Conservation (phyloP, 2,113 vertebrate species). For the Synodontis membranacea region DNA sequence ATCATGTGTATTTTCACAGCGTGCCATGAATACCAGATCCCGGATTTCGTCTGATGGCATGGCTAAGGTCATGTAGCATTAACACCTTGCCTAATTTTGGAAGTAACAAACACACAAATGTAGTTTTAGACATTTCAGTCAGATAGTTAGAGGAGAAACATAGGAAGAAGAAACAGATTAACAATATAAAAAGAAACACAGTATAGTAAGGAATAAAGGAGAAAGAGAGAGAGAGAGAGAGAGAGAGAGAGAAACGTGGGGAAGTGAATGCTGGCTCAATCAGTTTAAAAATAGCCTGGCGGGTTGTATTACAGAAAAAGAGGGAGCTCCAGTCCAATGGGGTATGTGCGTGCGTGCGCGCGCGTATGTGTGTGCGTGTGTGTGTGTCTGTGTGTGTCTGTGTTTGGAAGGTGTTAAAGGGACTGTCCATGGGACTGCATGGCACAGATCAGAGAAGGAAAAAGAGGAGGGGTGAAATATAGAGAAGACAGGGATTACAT, state of each 20-base stretch:
- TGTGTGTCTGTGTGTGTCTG: too few species aligned
- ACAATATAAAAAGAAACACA: conserved; percentile 38
- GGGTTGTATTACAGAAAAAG: conserved; percentile 68
- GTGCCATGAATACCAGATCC: neutral
- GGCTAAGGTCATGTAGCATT: neutral
- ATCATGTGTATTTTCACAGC: neutral
- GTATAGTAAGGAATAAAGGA: neutral
- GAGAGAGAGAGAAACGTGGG: conserved; percentile 63
- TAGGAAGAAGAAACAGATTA: neutral
- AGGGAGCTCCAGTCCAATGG: conserved; percentile 39
- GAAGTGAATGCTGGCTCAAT: conserved; percentile 68
- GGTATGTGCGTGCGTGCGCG: too few species aligned
- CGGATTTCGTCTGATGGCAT: neutral
- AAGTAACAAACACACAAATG: conserved; percentile 8
- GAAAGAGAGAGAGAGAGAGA: conserved; percentile 22
- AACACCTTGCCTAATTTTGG: neutral
- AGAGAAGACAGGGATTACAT: conserved; percentile 55
- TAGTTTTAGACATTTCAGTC: neutral
- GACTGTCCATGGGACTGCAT: conserved; percentile 13
- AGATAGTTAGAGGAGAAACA: neutral
- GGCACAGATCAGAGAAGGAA: conserved; percentile 27
- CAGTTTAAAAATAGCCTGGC: conserved; percentile 68
- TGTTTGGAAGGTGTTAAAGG: conserved; percentile 12
- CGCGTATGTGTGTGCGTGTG: too few species aligned
- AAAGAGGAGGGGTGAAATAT: conserved; percentile 45